phyloP scores from a whole-genome alignment of 1,140 invertebrate species.

The Drosophila auraria region DNA sequence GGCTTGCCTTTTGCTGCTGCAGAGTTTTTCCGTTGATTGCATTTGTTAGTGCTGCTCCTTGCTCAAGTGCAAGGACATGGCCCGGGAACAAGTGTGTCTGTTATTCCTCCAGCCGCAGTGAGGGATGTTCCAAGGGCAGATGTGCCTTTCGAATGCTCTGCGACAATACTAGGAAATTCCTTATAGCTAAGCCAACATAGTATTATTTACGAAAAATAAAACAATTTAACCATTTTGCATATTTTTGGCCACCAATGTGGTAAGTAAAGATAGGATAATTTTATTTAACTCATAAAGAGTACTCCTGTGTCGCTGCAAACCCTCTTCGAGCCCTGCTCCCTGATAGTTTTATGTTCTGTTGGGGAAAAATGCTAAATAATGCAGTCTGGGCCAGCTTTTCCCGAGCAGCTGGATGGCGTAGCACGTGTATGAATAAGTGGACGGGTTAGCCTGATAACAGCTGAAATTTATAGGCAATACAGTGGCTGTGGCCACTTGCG shows the following conservation, averaged over 20 bases:
- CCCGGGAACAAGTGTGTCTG: conserved; percentile 30
- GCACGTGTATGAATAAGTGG: conserved; percentile 74
- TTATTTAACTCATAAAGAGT: neutral
- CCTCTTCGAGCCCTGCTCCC: neutral
- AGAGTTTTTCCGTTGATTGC: conserved; percentile 54
- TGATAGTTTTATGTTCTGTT: conserved; percentile 57
- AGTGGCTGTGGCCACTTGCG: conserved; percentile 36
- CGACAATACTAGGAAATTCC: neutral
- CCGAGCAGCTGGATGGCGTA: conserved; percentile 50
- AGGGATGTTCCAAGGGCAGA: neutral
- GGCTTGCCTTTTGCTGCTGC: conserved; percentile 42
- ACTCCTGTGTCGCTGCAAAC: neutral
- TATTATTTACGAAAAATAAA: too few species aligned
- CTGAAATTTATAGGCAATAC: conserved; percentile 74
- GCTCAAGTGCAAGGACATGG: conserved; percentile 75
- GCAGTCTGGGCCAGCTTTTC: conserved; percentile 24
- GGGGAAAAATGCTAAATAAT: conserved; percentile 63
- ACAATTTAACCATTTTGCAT: too few species aligned
- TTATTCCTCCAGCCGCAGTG: conserved; percentile 10
- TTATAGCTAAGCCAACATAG: neutral
- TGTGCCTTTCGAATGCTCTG: conserved; percentile 12
- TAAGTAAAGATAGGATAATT: neutral
- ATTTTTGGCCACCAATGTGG: too few species aligned
- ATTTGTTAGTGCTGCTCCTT: conserved; percentile 69
- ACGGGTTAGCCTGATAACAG: conserved; percentile 67